Percentiles rank a stretch among this genome's conserved stretches.
Conservation (phyloP, 2,888 invertebrate genomes). For the Drosophila buzzatii region DNA sequence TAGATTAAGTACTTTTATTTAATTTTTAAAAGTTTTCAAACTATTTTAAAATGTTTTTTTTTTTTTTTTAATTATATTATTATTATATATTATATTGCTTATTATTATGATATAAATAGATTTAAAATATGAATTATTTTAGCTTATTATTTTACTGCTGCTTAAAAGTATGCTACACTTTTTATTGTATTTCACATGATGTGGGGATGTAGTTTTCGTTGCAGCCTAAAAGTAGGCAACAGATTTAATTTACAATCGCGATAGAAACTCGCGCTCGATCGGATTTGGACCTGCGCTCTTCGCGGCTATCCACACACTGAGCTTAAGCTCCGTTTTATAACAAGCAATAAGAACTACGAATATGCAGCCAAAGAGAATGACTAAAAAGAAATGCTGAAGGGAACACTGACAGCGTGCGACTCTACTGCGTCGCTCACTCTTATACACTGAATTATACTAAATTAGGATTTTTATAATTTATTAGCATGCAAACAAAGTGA, state of each 20-base stretch:
- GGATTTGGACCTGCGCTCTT: not conserved
- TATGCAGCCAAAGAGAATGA: not conserved
- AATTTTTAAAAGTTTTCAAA: not conserved
- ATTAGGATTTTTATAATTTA: not conserved
- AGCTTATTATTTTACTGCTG: too few species aligned
- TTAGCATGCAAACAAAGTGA: not conserved
- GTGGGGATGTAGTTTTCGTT: rapidly evolving
- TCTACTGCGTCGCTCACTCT: not conserved
- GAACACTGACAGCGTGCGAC: too few species aligned
- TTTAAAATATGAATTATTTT: not conserved
- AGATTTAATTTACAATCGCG: not conserved
- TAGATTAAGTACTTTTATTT: not conserved
- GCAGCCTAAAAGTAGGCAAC: slow-evolving; percentile 28
- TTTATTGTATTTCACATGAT: rapidly evolving
- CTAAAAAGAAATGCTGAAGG: not conserved
- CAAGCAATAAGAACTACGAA: not conserved
- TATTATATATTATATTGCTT: not conserved
- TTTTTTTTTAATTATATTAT: too few species aligned
- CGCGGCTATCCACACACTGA: not conserved
- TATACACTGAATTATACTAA: not conserved
- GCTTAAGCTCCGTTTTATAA: not conserved
- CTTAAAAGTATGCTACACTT: slow-evolving; percentile 26
- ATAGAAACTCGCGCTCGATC: not conserved
- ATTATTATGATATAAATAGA: not conserved
- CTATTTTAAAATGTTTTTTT: not conserved